Percentiles rank a stretch among this genome's conserved stretches.
Evolutionary conservation across 2,113 vertebrate genomes (phyloP).

Genomic region (Syngnathus typhle): DNA sequence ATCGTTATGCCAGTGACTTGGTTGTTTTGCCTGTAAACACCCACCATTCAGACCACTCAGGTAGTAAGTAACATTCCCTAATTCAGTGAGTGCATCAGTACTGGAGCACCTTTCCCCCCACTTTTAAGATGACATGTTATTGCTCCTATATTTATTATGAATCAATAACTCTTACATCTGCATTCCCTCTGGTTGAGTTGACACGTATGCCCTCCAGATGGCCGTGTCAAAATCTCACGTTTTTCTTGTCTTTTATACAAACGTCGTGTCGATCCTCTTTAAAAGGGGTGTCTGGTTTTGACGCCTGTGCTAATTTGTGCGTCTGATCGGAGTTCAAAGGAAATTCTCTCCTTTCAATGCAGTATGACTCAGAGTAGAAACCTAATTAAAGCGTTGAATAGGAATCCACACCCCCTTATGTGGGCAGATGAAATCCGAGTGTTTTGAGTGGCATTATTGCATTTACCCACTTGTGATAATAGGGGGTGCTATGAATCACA

Average conservation of each 20-base stretch:
- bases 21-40: neutral
- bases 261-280: neutral
- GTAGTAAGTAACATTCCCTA: neutral
- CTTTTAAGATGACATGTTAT: neutral
- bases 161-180: neutral
- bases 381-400: neutral
- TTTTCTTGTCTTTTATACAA: neutral
- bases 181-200: neutral
- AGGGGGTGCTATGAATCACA: neutral
- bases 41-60: neutral
- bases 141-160: neutral
- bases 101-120: slow-evolving; percentile 2
- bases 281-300: neutral
- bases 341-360: neutral
- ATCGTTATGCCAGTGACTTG: neutral
- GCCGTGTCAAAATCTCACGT: neutral
- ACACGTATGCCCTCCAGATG: neutral
- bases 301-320: neutral
- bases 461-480: neutral
- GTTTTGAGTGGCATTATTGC: neutral
- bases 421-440: neutral
- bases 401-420: neutral
- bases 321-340: neutral
- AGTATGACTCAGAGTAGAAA: neutral
- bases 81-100: neutral